Evolutionary conservation across 2,797 vertebrate species (phyloP), one percentile per base, ranked within the genome.

Genomic region (Alexandromys oeconomus): DNA sequence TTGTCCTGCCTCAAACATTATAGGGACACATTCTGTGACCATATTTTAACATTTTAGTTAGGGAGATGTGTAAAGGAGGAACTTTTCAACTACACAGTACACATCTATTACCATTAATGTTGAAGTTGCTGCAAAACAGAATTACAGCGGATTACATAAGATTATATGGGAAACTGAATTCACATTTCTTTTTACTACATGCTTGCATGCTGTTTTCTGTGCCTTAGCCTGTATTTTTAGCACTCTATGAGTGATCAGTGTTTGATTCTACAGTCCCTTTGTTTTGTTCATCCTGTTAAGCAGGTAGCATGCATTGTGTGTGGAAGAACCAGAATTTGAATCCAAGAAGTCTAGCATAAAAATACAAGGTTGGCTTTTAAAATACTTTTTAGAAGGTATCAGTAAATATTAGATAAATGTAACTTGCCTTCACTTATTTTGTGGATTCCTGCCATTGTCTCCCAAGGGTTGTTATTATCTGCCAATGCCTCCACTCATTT

Each of bases 121-220:
- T 88, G n/a, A 92, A 65, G 51, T 63, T 88, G 23, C 4, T 74
- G 5, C 84, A 78, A 82, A 94, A 91, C 81, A 69, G 81, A 94
- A 94, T 95, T 80, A 86, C 14, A 85, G 57, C 31, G 51, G 93
- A 59, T 6, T 73, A 73, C 6, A 37, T 19, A 91, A 84, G 46
- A 46, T 54, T 65, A 84, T n/a, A 37, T 67, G 34, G 80, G 13
- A 85, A 88, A 93, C 57, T 27, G 40, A 43, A 13, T 86, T 84
- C 54, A 86, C 14, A 65, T 57, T 96, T 96, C 27, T 19, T 78
- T 82, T 91, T 89, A 95, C 27, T 71, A 43, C 34, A 31, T 87
- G 31, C 3, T 94, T 73, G 57, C 27, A 34, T 5, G 23, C 80
- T 93, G 37, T 73, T 73, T 95, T 46, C 25, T 89, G 74, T 25